Percentiles rank a stretch among this genome's conserved stretches.
Conservation (phyloP, 2,888 invertebrate species). For the Drosophila diplacantha region DNA sequence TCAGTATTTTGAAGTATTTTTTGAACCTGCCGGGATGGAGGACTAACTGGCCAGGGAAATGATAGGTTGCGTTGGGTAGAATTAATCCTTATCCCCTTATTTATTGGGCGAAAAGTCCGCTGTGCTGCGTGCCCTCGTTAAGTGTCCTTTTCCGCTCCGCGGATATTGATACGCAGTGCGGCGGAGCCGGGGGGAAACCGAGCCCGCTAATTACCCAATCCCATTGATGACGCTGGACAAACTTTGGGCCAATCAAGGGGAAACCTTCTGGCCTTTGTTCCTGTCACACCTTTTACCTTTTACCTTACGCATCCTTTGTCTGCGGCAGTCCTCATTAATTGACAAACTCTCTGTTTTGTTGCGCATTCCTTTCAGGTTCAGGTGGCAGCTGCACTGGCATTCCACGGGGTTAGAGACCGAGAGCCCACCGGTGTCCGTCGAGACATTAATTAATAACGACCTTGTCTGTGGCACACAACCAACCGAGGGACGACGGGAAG, state of each 20-base stretch:
- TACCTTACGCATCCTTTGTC: constrained; percentile 15
- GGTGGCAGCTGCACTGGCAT: constrained; percentile 71
- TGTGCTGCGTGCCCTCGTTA: constrained; percentile 9
- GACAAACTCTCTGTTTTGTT: constrained; percentile 31
- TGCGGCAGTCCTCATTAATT: constrained; percentile 29
- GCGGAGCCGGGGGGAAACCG: not conserved
- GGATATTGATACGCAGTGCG: constrained; percentile 6
- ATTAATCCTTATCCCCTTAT: constrained; percentile 13
- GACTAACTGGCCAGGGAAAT: not conserved
- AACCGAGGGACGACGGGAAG: constrained; percentile 4
- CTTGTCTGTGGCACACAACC: constrained; percentile 41
- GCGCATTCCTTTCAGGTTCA: constrained; percentile 68
- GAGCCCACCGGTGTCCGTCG: constrained; percentile 36
- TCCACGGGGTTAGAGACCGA: constrained; percentile 65
- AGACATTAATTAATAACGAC: constrained; percentile 71
- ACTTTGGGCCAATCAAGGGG: constrained; percentile 28
- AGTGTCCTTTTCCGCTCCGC: not conserved
- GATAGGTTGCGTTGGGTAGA: constrained; percentile 3
- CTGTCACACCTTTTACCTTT: constrained; percentile 22
- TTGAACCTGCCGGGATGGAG: not conserved
- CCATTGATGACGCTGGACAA: constrained; percentile 27
- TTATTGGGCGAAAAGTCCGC: not conserved
- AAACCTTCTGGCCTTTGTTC: constrained; percentile 13
- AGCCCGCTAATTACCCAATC: constrained; percentile 26
- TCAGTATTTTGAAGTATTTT: too few relatives aligned